Conservation (phyloP, 2,797 vertebrate species). For the Sebastes vulpes region DNA sequence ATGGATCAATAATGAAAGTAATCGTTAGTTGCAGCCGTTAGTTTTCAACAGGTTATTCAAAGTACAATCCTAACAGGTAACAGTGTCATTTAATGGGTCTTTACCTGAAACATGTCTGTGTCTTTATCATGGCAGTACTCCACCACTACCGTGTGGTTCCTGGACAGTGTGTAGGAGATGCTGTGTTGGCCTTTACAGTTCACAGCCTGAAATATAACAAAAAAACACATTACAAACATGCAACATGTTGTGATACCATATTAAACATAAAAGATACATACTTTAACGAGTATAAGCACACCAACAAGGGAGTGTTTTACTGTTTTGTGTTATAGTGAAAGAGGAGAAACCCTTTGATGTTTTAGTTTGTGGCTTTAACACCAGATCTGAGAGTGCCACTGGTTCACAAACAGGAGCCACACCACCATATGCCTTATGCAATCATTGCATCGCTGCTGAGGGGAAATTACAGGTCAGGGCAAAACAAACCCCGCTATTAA, state of each 20-base stretch:
- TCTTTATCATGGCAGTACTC: conserved; percentile 98
- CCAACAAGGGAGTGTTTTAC: neutral
- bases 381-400: neutral
- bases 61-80: neutral
- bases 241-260: neutral
- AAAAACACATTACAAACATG: neutral
- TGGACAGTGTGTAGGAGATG: conserved; percentile 96
- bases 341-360: conserved; percentile 20
- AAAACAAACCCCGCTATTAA: conserved; percentile 3
- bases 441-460: neutral
- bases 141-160: conserved; percentile 97
- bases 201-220: conserved; percentile 89
- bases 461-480: conserved; percentile 7
- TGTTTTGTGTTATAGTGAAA: neutral
- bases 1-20: neutral
- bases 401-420: conserved; percentile 28
- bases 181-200: conserved; percentile 98
- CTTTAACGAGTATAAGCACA: neutral
- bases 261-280: neutral
- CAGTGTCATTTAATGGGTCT: neutral
- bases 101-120: conserved; percentile 99
- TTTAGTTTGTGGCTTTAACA: conserved; percentile 26
- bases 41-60: neutral
- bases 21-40: neutral
- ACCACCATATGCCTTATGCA: neutral